A percentile compares a stretch with the other conserved stretches of the same genome.
These are phyloP conservation scores for Tenthredo amoena DNA, from an alignment of 2,888 invertebrate genomes.

Conservation along the genomic window DNA sequence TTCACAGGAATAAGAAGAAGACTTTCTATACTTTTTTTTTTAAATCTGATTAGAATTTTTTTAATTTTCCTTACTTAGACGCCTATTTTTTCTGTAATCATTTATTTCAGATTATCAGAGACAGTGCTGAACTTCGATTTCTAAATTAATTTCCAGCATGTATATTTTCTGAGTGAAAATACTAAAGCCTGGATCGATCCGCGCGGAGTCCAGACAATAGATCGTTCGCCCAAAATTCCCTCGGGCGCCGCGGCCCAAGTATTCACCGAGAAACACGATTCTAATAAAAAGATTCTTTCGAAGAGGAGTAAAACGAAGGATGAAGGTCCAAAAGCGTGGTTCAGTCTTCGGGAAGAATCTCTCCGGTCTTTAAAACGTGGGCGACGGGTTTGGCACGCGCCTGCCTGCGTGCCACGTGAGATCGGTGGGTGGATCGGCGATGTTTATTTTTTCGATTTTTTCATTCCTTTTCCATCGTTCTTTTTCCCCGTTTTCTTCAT, in stretches of 20 bases:
- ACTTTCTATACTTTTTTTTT: background rate
- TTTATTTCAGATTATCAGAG: background rate
- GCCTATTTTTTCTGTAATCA: background rate
- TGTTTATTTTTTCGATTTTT: constrained; percentile 14
- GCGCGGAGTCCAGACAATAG: background rate
- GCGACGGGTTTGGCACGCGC: constrained; percentile 61
- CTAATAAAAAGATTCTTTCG: constrained; percentile 4
- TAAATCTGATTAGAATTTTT: background rate
- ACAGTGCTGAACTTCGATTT: background rate
- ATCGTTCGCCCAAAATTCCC: background rate
- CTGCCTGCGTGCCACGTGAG: constrained; percentile 54
- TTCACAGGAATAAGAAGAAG: background rate
- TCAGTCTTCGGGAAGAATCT: constrained; percentile 11
- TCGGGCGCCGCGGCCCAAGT: constrained; percentile 6
- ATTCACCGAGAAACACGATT: constrained; percentile 14
- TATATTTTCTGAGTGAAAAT: background rate
- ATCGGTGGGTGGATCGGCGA: constrained; percentile 51
- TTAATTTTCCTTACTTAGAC: background rate
- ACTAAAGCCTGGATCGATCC: background rate
- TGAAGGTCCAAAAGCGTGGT: background rate
- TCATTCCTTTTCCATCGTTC: background rate
- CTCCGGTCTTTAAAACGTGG: constrained; percentile 53
- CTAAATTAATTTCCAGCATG: background rate
- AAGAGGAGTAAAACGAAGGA: constrained; percentile 24
- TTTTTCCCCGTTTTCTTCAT: background rate